Evolutionary conservation across 2,797 vertebrate genomes (phyloP).

Genomic region (Takifugu rubripes): DNA sequence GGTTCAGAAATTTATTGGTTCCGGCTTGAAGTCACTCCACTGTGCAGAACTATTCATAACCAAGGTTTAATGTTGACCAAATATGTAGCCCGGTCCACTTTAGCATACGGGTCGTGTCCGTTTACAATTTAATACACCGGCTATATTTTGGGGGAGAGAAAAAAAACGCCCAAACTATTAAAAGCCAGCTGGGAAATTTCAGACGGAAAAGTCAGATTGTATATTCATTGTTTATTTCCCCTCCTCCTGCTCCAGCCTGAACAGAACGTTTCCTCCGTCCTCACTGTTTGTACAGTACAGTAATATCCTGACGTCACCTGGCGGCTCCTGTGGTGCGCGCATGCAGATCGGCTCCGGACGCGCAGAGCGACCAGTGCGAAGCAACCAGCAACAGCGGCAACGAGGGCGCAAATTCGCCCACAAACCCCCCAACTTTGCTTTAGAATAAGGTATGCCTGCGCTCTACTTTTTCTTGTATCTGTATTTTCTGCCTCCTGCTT

Average conservation of each 20-base stretch:
- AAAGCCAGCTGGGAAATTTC: too few species aligned
- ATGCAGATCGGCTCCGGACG: conserved; percentile 40
- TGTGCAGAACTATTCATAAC: too few species aligned
- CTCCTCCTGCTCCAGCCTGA: neutral
- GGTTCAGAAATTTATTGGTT: neutral
- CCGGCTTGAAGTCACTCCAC: too few species aligned
- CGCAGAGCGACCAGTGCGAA: conserved; percentile 3
- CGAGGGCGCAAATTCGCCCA: conserved; percentile 3
- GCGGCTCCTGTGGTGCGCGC: conserved; percentile 29
- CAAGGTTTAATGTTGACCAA: too few species aligned
- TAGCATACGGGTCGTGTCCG: too few species aligned
- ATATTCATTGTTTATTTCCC: neutral
- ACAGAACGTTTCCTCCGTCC: conserved; percentile 3
- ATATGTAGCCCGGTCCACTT: too few species aligned
- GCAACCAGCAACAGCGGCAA: neutral
- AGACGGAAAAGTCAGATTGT: neutral
- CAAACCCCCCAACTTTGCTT: neutral
- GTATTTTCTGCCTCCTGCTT: neutral
- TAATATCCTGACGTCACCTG: conserved; percentile 57
- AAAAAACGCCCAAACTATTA: too few species aligned
- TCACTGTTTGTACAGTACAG: conserved; percentile 16
- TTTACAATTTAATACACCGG: too few species aligned
- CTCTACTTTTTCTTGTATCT: neutral
- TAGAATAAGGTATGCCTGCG: conserved; percentile 30
- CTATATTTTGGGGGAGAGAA: too few species aligned